These are phyloP conservation scores for Parotocinclus haroldoi DNA, from an alignment of 2,797 vertebrate genomes.

Conservation along the genomic window DNA sequence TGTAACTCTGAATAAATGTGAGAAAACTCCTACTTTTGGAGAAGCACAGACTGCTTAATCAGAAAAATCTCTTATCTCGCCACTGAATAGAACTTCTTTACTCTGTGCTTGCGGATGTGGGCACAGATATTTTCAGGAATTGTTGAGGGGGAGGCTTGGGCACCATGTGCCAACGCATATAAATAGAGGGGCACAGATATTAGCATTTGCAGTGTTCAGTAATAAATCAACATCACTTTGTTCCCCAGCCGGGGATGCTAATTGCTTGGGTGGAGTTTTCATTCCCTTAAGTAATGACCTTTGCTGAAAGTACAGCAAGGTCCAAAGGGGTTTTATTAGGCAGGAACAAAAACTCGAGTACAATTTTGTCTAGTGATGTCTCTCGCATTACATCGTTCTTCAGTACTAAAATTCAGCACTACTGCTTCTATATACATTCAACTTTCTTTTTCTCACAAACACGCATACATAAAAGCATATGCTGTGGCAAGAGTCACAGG, in stretches of 20 bases:
- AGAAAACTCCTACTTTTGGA: conserved; percentile 14
- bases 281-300: too few relatives aligned
- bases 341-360: background rate
- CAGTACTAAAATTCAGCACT: too few relatives aligned
- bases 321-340: too few relatives aligned
- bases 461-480: too few relatives aligned
- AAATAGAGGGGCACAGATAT: background rate
- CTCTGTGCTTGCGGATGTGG: background rate
- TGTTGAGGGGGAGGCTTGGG: background rate
- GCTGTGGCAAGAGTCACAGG: too few relatives aligned
- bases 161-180: too few relatives aligned
- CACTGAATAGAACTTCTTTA: background rate
- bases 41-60: conserved; percentile 9
- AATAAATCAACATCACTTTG: conserved; percentile 8
- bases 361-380: background rate
- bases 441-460: too few relatives aligned
- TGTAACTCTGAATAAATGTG: conserved; percentile 6
- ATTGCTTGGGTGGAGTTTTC: background rate
- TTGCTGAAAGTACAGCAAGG: too few relatives aligned
- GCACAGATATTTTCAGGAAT: background rate
- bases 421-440: too few relatives aligned
- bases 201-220: background rate
- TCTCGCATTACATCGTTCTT: too few relatives aligned
- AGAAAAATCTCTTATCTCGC: conserved; percentile 11
- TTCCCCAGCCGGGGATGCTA: background rate